Base-by-base conservation (phyloP, 1,140 invertebrate genomes). In the Diuraphis noxia region DNA sequence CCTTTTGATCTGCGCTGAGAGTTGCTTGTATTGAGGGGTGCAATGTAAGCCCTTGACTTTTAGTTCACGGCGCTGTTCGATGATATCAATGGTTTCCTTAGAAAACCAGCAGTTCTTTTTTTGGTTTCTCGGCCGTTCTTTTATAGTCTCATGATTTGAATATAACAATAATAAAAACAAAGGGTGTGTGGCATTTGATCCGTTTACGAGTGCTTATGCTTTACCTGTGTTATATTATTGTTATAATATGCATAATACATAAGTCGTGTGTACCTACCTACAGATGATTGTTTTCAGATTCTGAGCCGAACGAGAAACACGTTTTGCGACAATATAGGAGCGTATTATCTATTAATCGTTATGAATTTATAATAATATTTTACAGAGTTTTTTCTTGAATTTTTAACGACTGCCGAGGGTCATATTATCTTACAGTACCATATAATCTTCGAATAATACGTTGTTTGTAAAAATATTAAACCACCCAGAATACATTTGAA, bases 31-130 rank as follows among this genome's bases (percentile, higher is more conserved):
- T 79, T 79, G 46, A 89, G 56, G 25, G 56, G 56, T 79, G 56
- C 41, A 72, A 41, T 79, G 23, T 10, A 72, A 38, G 46, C 88
- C 43, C n/a, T 91, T 49, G 79, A 41, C 88, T 81, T 91, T 79
- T 30, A 79, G 40, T 81, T 91, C 63, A n/a, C 79, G 40, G 72
- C 79, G 88, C 43, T 91, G 88, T 91, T 91, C 88, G 30, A 91
- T 79, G n/a, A 56, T 34, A 34, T 87, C 34, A 87, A 87, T 87
- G 85, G 85, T 87, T 87, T 87, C 85, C 85, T 49, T 87, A 19
- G 85, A 79, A 90, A 79, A 82, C 40, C 63, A 90, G 63, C 46
- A 87, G 46, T 82, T 90, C 10, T 90, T 90, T 36, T 63, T 90
- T 82, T 82, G 63, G 79, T 79, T 90, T 82, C 63, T 90, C 63